These are phyloP conservation scores for Zelostemma sp. DNA, from an alignment of 1,140 invertebrate species.

Conservation along the genomic window DNA sequence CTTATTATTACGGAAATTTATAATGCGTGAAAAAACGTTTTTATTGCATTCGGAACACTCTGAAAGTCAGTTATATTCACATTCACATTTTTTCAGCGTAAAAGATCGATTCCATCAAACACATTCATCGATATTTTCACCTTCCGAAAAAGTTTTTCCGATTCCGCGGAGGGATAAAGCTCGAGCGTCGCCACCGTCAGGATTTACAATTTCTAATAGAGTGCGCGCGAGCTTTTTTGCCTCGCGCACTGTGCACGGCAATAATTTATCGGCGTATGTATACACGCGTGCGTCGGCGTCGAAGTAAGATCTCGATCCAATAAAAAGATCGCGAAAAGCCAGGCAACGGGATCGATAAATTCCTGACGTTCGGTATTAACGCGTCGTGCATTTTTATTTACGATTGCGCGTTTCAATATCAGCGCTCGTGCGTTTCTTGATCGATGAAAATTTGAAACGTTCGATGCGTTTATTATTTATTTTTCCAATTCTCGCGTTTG, in stretches of 20 bases:
- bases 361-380: conserved; percentile 32
- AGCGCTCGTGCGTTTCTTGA: neutral
- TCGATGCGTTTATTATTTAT: too few relatives aligned
- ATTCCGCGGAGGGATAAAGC: neutral
- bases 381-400: conserved; percentile 12
- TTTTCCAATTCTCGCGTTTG: too few relatives aligned
- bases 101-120: too few relatives aligned
- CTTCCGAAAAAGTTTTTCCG: too few relatives aligned
- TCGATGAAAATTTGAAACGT: too few relatives aligned
- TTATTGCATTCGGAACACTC: too few relatives aligned
- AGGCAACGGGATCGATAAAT: conserved; percentile 22
- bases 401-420: neutral
- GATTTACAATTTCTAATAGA: conserved; percentile 61
- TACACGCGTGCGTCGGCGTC: conserved; percentile 51
- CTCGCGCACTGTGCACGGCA: conserved; percentile 23
- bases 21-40: too few relatives aligned
- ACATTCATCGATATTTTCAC: too few relatives aligned
- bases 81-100: too few relatives aligned
- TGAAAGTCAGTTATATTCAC: too few relatives aligned
- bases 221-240: conserved; percentile 41
- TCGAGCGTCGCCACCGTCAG: conserved; percentile 31
- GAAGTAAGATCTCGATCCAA: conserved; percentile 27
- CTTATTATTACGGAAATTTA: too few relatives aligned
- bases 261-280: conserved; percentile 51
- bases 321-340: conserved; percentile 33